Conservation (phyloP, 2,113 vertebrate genomes). For the Pterocles orientalis region DNA sequence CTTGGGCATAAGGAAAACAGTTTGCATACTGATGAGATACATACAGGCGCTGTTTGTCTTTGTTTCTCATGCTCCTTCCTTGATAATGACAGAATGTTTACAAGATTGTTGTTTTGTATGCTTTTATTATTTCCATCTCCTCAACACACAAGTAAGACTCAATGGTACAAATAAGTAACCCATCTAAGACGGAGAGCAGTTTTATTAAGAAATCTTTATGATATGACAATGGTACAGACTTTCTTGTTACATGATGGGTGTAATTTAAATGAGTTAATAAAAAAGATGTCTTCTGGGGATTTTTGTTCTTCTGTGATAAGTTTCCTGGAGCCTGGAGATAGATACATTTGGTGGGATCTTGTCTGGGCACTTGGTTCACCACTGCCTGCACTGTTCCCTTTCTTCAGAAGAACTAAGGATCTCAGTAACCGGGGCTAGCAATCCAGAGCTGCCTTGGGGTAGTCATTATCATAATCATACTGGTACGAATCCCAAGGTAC, state of each 20-base stretch:
- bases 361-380: neutral
- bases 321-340: neutral
- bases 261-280: neutral
- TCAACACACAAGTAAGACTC: neutral
- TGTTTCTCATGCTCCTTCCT: neutral
- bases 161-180: neutral
- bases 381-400: neutral
- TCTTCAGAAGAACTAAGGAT: neutral
- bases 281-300: neutral
- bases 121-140: constrained; percentile 2
- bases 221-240: neutral
- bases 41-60: neutral
- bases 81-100: constrained; percentile 2
- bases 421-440: neutral
- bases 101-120: neutral
- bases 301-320: neutral
- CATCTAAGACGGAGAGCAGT: neutral
- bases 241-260: neutral
- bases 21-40: neutral
- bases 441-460: neutral
- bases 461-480: neutral
- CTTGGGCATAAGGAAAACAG: neutral
- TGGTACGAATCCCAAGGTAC: neutral
- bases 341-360: neutral
- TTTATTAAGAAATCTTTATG: constrained; percentile 12